Percentiles rank a stretch among this genome's conserved stretches.
These are phyloP conservation scores for Trissolcus basalis DNA, from an alignment of 1,140 invertebrate species.

Conservation along the genomic window DNA sequence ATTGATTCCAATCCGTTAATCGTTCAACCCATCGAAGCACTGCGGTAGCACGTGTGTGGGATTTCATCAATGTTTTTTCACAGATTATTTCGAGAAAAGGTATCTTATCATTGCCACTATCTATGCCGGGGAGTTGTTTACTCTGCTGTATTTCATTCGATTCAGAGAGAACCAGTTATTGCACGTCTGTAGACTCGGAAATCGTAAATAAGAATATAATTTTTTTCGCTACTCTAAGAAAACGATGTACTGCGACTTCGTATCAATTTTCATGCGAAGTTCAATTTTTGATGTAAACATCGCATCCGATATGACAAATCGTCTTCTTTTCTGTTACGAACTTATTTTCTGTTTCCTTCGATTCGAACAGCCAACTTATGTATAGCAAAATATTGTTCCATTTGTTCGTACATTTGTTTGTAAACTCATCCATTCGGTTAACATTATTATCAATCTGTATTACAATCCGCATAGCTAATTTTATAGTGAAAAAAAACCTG, in stretches of 20 bases:
- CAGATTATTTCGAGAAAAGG: constrained; percentile 24
- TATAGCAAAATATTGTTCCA: too few relatives aligned
- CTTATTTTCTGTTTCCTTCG: too few relatives aligned
- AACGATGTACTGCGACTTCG: not conserved
- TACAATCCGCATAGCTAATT: too few relatives aligned
- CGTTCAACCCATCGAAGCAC: not conserved
- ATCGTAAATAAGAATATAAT: constrained; percentile 33
- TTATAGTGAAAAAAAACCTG: too few relatives aligned
- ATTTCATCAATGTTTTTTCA: constrained; percentile 16
- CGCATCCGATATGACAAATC: not conserved
- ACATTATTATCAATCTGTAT: too few relatives aligned
- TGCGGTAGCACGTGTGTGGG: not conserved
- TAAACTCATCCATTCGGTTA: too few relatives aligned
- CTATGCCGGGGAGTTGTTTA: constrained; percentile 12
- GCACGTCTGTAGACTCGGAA: constrained; percentile 24
- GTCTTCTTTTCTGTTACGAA: too few relatives aligned
- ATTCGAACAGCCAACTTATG: too few relatives aligned
- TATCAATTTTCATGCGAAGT: not conserved
- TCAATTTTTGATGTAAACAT: not conserved
- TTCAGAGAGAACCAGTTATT: constrained; percentile 35
- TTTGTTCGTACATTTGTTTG: too few relatives aligned
- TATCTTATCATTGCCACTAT: constrained; percentile 38
- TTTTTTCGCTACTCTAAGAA: not conserved
- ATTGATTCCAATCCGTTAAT: too few relatives aligned
- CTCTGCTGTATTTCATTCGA: constrained; percentile 42